Evolutionary conservation across 2,797 vertebrate genomes (phyloP), one percentile per base, ranked within the genome.

Genomic region (Aulostomus chinensis): DNA sequence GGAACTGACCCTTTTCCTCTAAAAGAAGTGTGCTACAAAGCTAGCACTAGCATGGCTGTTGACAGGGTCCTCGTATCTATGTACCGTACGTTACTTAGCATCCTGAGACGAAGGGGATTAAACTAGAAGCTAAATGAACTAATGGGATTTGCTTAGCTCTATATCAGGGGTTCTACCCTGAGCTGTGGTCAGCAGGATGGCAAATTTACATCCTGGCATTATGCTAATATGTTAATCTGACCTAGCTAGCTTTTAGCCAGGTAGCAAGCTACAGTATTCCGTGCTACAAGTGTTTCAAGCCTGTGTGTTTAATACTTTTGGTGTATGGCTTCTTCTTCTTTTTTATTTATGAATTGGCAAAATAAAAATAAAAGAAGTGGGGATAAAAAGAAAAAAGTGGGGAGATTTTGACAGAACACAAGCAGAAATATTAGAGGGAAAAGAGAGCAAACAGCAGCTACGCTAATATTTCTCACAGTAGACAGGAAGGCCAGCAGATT

Each of bases 61-160:
- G 64, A 76, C 67, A 78, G 59, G 53, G 33, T 46, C 70, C 71
- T 62, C 67, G 21, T 40, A 56, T 42, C 39, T 63, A 11, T 30
- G 67, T 63, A 68, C 68, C 48, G 39, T 57, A 41, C 56, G 63
- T 78, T 48, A 43, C 67, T 68, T 51, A 73, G 58, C 69, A 70
- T 79, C 84, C 80, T 86, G 80, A 88, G 80, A 83, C 21, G 35
- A 62, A 59, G 45, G 60, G 58, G 80, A 73, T 81, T 78, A 72
- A 76, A 63, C 18, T 43, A 68, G 64, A 76, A 64, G 57, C 62
- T 84, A 78, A 80, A 34, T 73, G 49, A 65, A 8, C 61, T 86
- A 83, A 86, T 80, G 74, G 65, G 84, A 86, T 86, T n/a, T 78
- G 67, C 57, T 59, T 64, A 42, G 80, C 70, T 78, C 48, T 65